Percentiles rank a stretch among this genome's conserved stretches.
These are phyloP conservation scores for Hyaena hyaena DNA, from an alignment of 2,113 vertebrate genomes.

Conservation along the genomic window DNA sequence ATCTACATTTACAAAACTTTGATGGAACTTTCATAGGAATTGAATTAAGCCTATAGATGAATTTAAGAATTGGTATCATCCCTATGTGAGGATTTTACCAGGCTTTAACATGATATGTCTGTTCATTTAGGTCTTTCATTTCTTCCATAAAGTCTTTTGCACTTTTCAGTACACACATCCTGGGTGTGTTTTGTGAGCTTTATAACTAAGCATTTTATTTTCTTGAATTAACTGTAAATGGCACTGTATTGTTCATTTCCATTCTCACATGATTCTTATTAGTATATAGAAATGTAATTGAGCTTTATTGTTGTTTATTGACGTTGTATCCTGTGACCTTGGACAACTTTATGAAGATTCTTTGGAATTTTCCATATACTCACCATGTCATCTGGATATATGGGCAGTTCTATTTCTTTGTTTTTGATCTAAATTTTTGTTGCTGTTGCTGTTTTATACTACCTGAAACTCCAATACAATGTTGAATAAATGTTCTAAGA, in stretches of 20 bases:
- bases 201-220: background rate
- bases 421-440: background rate
- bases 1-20: background rate
- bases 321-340: background rate
- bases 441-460: background rate
- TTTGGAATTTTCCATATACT: background rate
- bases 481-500: background rate
- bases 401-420: background rate
- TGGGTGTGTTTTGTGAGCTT: background rate
- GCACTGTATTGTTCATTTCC: background rate
- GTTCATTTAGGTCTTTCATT: conserved; percentile 6
- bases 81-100: background rate
- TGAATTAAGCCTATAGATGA: background rate
- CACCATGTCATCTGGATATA: background rate
- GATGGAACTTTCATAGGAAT: background rate
- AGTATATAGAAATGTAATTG: background rate
- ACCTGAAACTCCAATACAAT: background rate
- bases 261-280: background rate
- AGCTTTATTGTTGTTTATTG: background rate
- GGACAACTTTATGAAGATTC: background rate
- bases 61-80: background rate
- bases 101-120: background rate
- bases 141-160: background rate
- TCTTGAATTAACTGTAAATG: background rate
- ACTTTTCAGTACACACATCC: background rate